Evolutionary conservation across 1,140 invertebrate species (phyloP).

Genomic region (Drosophila virilis): DNA sequence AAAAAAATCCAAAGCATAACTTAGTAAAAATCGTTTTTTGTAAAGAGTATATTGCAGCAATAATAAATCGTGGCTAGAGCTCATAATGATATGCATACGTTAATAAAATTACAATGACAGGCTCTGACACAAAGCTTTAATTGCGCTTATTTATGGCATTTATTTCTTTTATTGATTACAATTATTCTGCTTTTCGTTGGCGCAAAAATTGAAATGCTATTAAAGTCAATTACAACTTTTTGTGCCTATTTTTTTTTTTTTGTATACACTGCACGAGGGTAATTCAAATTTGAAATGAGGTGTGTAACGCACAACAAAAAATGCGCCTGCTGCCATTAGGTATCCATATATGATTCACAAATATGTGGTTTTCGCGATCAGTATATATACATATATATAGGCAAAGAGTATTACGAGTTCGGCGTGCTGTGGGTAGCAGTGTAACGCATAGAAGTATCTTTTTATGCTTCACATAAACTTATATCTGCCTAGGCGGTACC

Average conservation of each 20-base stretch:
- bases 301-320: too few species aligned
- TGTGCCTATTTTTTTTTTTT: slow-evolving; percentile 1
- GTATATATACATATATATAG: too few species aligned
- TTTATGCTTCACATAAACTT: too few species aligned
- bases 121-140: slow-evolving; percentile 42
- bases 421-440: too few species aligned
- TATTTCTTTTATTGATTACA: slow-evolving; percentile 55
- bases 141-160: slow-evolving; percentile 64
- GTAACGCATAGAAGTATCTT: too few species aligned
- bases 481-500: too few species aligned
- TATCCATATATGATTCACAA: too few species aligned
- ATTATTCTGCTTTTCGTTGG: slow-evolving; percentile 36
- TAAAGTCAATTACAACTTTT: slow-evolving; percentile 62
- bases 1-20: neutral
- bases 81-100: slow-evolving; percentile 7
- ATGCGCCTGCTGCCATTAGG: too few species aligned
- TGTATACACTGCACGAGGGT: too few species aligned
- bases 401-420: too few species aligned
- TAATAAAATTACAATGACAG: slow-evolving; percentile 55
- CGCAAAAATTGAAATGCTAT: slow-evolving; percentile 62
- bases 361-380: too few species aligned
- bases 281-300: too few species aligned
- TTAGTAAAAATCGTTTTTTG: neutral
- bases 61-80: neutral
- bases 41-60: slow-evolving; percentile 1